Base-by-base conservation (phyloP, 2,797 vertebrate species). In the Glyptemys insculpta region DNA sequence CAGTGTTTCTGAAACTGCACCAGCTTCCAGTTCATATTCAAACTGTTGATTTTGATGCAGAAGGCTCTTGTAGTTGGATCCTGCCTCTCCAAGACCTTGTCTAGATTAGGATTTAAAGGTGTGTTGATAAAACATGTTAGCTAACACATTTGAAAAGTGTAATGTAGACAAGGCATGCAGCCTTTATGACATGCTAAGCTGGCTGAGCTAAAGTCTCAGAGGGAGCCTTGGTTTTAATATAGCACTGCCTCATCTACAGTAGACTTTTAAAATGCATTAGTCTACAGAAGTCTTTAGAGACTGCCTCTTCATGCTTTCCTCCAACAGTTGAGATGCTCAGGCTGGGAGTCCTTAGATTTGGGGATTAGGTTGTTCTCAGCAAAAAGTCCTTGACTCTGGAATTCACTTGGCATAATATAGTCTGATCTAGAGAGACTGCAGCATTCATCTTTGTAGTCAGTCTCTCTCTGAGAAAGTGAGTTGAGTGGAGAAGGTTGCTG, bases 1-100 rank as follows among this genome's bases (percentile, higher is more conserved):
- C 92, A 95, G 89, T 0, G 6, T 76, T 95, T 50, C 94, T 96
- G 94, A 97, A 94, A 86, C 56, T 90, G 83, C 92, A 94, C 81
- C 85, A 90, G 89, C 86, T 89, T 85, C 91, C 49, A 72, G 82
- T 79, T 92, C 83, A 88, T 83, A 44, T 62, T 79, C 68, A 72
- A 41, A 11, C 65, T 23, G 15, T 68, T 68, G 62, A n/a, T 41
- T 23, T 6, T 72, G 19, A 72, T 72, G 65, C n/a, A 41, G 11
- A 72, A 12, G 9, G 37, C 65, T 72, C n/a, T 72, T 72, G 18
- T 72, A 72, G 10, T 72, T 72, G n/a, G 19, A 72, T 72, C 0
- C 0, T 81, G 52, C 90, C 83, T 90, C 91, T 92, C 93, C 19
- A 79, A 87, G 81, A 95, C 96, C 94, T 96, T 95, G 91, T 90